phyloP scores from a whole-genome alignment of 64 coral and sea anemone species.

The Montipora cactus region DNA sequence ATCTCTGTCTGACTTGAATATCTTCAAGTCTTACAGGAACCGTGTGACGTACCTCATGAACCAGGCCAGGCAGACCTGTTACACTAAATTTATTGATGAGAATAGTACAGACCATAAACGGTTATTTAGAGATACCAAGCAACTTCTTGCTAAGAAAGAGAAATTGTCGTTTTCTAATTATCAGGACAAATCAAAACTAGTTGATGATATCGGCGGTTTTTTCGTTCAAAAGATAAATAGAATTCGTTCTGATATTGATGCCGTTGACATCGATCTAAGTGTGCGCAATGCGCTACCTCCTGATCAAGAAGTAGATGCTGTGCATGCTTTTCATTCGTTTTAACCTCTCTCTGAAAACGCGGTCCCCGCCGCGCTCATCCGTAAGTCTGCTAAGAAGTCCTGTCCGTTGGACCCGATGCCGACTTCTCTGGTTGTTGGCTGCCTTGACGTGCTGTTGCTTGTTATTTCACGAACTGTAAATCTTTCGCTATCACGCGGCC shows the following conservation, averaged over 20 bases:
- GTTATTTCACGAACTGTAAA: not conserved
- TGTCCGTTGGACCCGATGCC: not conserved
- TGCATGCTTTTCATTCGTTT: not conserved
- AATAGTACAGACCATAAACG: not conserved
- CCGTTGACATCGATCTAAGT: not conserved
- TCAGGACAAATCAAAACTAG: not conserved
- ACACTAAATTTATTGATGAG: not conserved
- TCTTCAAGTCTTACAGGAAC: not conserved
- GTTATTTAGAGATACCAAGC: not conserved
- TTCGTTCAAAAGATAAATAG: not conserved
- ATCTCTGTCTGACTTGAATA: not conserved
- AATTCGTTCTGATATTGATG: not conserved
- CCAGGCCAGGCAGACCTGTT: not conserved
- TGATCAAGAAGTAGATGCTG: not conserved
- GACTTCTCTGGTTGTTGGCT: not conserved
- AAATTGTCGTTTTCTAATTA: not conserved
- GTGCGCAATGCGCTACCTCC: too few species aligned
- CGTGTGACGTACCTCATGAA: too few species aligned
- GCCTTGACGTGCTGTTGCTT: not conserved
- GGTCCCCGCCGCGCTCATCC: not conserved
- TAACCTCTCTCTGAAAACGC: not conserved
- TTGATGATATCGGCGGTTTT: not conserved
- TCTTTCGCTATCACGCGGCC: not conserved
- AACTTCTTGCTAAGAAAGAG: not conserved
- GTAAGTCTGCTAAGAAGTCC: not conserved